Evolutionary conservation across 2,888 invertebrate species (phyloP).

Genomic region (Sarcophaga carnaria): DNA sequence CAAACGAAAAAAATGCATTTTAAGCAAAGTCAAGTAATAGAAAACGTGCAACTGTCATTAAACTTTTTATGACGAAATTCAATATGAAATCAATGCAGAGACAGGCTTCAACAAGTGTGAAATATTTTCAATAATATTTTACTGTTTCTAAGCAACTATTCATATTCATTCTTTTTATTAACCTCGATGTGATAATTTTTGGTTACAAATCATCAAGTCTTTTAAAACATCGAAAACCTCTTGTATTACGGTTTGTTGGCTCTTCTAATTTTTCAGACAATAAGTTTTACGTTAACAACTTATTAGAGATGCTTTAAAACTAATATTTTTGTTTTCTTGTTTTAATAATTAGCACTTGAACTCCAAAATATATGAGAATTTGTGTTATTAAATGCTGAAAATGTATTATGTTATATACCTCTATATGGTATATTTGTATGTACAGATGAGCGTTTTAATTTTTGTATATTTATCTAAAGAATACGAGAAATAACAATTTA

Average conservation of each 20-base stretch:
- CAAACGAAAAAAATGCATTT: neutral
- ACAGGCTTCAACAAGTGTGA: conserved; percentile 50
- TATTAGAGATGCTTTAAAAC: conserved; percentile 2
- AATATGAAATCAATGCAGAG: conserved; percentile 56
- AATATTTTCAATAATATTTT: conserved; percentile 48
- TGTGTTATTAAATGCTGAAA: neutral
- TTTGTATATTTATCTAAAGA: too few species aligned
- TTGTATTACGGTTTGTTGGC: conserved; percentile 17
- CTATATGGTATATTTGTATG: too few species aligned
- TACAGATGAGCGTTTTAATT: too few species aligned
- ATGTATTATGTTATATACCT: too few species aligned
- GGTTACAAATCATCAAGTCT: conserved; percentile 21
- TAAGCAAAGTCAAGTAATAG: neutral
- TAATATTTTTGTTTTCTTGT: neutral
- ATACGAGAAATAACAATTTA: too few species aligned
- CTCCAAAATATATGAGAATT: neutral
- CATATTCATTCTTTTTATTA: neutral
- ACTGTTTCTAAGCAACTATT: conserved; percentile 17
- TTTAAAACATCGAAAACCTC: conserved; percentile 5
- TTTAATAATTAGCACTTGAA: conserved; percentile 27
- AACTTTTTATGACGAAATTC: conserved; percentile 50
- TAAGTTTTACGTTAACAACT: neutral
- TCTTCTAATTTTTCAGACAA: conserved; percentile 21
- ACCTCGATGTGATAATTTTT: conserved; percentile 42
- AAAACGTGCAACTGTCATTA: conserved; percentile 59